A percentile compares a stretch with the other conserved stretches of the same genome.
phyloP scores from a whole-genome alignment of 2,888 invertebrate genomes.

The Chalcosyrphus nemorum region DNA sequence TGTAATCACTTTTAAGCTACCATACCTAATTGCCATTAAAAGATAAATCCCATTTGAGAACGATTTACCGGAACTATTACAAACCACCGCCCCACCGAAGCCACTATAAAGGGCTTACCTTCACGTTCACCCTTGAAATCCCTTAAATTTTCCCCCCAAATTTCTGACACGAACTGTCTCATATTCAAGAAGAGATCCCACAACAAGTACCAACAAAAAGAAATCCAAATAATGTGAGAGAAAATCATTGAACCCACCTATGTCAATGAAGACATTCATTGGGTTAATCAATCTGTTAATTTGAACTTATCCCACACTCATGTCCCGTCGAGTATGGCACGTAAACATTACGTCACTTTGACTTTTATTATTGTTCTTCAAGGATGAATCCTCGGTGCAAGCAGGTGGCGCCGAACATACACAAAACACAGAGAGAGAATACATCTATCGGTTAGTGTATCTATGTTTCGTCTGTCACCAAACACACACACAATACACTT shows the following conservation, averaged over 20 bases:
- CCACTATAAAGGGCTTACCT: conserved; percentile 6
- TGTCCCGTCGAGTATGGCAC: conserved; percentile 4
- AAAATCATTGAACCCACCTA: background rate
- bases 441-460: no score
- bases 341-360: conserved; percentile 27
- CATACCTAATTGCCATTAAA: conserved; percentile 45
- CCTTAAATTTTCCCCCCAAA: background rate
- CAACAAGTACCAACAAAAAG: background rate
- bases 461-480: background rate
- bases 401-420: conserved; percentile 54
- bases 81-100: background rate
- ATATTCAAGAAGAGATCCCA: no score
- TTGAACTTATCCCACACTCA: conserved; percentile 16
- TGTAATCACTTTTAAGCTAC: conserved; percentile 36
- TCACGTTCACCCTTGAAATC: background rate
- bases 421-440: no score
- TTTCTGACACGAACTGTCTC: background rate
- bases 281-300: conserved; percentile 60
- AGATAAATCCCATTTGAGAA: conserved; percentile 41
- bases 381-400: conserved; percentile 3
- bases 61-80: conserved; percentile 25
- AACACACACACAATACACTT: conserved; percentile 22
- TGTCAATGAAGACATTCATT: conserved; percentile 42
- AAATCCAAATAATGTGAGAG: background rate
- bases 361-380: background rate